Evolutionary conservation across 1,140 invertebrate species (phyloP), one percentile per base, ranked within the genome.

Genomic region (Eumaeus atala): DNA sequence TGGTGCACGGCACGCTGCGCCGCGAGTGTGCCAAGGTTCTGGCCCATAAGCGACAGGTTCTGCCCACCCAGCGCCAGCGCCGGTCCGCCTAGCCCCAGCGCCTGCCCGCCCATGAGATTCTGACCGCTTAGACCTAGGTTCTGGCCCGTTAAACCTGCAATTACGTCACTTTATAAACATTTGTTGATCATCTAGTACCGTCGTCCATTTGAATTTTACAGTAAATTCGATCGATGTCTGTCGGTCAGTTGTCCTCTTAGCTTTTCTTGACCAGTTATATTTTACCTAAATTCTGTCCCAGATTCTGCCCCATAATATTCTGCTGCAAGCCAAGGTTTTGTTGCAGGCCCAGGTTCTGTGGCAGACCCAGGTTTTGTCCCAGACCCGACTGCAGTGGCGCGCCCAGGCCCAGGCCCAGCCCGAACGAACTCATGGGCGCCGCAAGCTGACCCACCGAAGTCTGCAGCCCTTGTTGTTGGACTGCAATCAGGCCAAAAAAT

Each of bases 251-350:
- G n/a, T n/a, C n/a, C n/a, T n/a, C n/a, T n/a, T n/a, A n/a, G n/a
- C n/a, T n/a, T n/a, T n/a, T n/a, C n/a, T n/a, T n/a, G n/a, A n/a
- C n/a, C n/a, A n/a, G n/a, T n/a, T n/a, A n/a, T n/a, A n/a, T 28
- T 50, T 51, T 58, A 77, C 80, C 76, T 54, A 84, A 66, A 47
- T 80, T 80, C 54, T 80, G 81, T 51, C 68, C 67, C 52, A 84
- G 61, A 64, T 78, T 81, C 58, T 80, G 81, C 6, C 70, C 67
- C 70, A 81, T 84, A 18, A 82, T 68, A 52, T 81, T 79, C 67
- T 84, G 81, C 48, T 79, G 77, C 51, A 82, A 72, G 11, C 58
- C 70, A 18, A 76, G 58, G 54, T 78, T 79, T 56, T 77, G 77
- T 9, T 68, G 58, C 21, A 75, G 63, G 35, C 64, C 67, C 4